These are phyloP conservation scores for Catocala nupta DNA, from an alignment of 2,888 invertebrate genomes.

Conservation along the genomic window DNA sequence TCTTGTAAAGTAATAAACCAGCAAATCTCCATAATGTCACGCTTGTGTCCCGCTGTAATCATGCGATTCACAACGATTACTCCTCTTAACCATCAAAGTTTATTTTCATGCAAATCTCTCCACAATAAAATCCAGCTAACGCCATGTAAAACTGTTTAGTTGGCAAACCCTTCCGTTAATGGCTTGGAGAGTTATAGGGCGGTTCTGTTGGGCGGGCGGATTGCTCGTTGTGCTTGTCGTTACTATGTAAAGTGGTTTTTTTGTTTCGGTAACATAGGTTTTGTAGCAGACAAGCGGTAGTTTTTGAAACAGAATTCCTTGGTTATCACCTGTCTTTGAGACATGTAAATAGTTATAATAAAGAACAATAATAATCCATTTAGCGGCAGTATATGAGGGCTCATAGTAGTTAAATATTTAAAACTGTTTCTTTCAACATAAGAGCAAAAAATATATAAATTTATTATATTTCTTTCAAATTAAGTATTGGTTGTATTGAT, in stretches of 20 bases:
- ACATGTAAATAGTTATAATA: neutral
- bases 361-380: no score
- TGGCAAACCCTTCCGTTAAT: slow-evolving; percentile 61
- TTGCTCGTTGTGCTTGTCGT: slow-evolving; percentile 1
- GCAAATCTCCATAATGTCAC: neutral
- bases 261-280: neutral
- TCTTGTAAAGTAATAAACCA: neutral
- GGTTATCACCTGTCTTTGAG: neutral
- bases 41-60: slow-evolving; percentile 8
- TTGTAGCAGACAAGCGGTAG: no score
- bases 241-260: slow-evolving; percentile 13
- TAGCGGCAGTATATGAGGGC: no score
- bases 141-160: slow-evolving; percentile 68
- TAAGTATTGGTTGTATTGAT: no score
- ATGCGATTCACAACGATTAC: slow-evolving; percentile 9
- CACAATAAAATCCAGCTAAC: slow-evolving; percentile 60
- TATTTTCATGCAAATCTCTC: slow-evolving; percentile 68
- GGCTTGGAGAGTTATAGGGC: slow-evolving; percentile 45
- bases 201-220: slow-evolving; percentile 40
- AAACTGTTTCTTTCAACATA: no score
- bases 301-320: no score
- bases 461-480: no score
- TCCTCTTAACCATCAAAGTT: slow-evolving; percentile 31
- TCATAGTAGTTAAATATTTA: no score
- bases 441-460: no score